A percentile compares a stretch with the other conserved stretches of the same genome.
phyloP scores from a whole-genome alignment of 2,888 invertebrate genomes.

The Ophonus ardosiacus region DNA sequence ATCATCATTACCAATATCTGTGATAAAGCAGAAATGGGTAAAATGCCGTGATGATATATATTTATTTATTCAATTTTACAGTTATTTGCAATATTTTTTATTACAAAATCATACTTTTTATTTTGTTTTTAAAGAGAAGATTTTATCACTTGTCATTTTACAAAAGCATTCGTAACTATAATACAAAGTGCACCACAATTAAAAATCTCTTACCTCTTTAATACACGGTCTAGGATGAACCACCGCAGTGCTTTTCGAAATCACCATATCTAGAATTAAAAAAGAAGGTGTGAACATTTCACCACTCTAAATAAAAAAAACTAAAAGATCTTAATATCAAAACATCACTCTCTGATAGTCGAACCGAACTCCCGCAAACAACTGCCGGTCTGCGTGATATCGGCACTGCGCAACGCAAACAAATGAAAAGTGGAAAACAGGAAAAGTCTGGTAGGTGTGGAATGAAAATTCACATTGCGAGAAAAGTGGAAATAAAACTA shows the following conservation, averaged over 20 bases:
- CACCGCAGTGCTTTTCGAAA: constrained; percentile 67
- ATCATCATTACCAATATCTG: too few relatives aligned
- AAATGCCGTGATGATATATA: too few relatives aligned
- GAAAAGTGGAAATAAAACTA: not conserved
- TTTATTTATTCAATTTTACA: too few relatives aligned
- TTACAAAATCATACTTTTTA: too few relatives aligned
- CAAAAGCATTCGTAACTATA: too few relatives aligned
- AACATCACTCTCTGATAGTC: not conserved
- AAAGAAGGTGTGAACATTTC: constrained; percentile 27
- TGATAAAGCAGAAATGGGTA: too few relatives aligned
- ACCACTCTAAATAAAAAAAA: not conserved
- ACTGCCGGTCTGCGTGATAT: not conserved
- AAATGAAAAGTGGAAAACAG: not conserved
- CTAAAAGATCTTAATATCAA: not conserved
- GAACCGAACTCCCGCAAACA: not conserved
- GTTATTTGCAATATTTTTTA: too few relatives aligned
- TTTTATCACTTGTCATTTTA: too few relatives aligned
- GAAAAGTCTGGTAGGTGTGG: not conserved
- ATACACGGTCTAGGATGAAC: constrained; percentile 69
- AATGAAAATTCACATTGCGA: not conserved
- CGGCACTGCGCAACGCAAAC: constrained; percentile 2
- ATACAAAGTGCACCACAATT: not conserved
- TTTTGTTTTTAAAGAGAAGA: too few relatives aligned
- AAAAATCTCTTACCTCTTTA: constrained; percentile 68
- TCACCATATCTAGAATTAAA: constrained; percentile 67